Base-by-base conservation (phyloP, 2,113 vertebrate species). In the Chunga burmeisteri region DNA sequence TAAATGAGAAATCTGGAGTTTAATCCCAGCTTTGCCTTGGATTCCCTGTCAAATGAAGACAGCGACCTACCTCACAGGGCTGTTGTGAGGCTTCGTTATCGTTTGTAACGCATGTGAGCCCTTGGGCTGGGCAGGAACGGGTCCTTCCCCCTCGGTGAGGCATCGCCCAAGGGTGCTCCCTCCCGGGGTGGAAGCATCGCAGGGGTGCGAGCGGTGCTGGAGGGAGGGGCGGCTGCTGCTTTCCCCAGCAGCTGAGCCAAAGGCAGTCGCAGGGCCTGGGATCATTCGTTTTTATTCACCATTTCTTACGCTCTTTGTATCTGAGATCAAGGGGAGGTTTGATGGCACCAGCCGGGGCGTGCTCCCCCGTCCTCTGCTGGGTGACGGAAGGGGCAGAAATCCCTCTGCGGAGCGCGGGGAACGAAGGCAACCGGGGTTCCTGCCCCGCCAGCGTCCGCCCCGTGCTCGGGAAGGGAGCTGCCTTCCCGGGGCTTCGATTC, bases 21-120 rank as follows among this genome's bases (percentile, higher is more conserved):
- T 38, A 42, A 79, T 50, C 81, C 90, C 84, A 53, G 94, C 77
- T 84, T 81, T 70, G 85, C 94, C 95, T 88, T 66, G 94, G 92
- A 65, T 83, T 81, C 95, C 86, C 93, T 73, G 84, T 88, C 91
- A 16, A 13, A 13, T 46, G 92, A 34, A 84, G 94, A 93, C 91
- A 66, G 93, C n/a, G 90, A 94, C 91, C 84, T 95, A 90, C 94
- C 89, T 96, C 91, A 80, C 87, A 86, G 92, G 92, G 86, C 81
- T 94, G 96, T 83, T 93, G 93, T 93, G 96, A 96, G 88, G 90
- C 50, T 44, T n/a, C 26, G 13, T 50, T 27, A 11, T 29, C 6
- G 73, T 71, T 65, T 20, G 78, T 79, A 34, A 49, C 1, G 49
- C 32, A 4, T 7, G 58, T 18, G 68, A 55, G 68, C 74, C 56